phyloP scores from a whole-genome alignment of 1,140 invertebrate species.

The Monochamus saltuarius region DNA sequence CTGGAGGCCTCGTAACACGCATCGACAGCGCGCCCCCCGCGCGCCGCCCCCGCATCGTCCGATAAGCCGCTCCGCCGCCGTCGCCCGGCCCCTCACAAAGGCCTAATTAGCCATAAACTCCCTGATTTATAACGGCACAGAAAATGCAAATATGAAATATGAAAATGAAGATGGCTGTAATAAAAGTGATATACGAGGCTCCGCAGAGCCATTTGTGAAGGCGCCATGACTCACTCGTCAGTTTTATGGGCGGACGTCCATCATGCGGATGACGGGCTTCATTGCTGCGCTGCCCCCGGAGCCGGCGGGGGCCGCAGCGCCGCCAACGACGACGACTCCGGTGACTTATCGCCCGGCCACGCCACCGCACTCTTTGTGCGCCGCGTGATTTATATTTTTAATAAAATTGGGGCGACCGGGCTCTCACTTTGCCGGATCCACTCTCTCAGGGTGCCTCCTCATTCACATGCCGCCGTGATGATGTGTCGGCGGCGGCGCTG shows the following conservation, averaged over 20 bases:
- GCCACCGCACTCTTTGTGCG: slow-evolving; percentile 40
- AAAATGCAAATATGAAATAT: slow-evolving; percentile 79
- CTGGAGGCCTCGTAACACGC: slow-evolving; percentile 27
- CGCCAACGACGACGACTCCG: slow-evolving; percentile 23
- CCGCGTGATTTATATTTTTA: slow-evolving; percentile 41
- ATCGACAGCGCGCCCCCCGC: slow-evolving; percentile 27
- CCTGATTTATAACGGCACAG: slow-evolving; percentile 64
- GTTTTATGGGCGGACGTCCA: slow-evolving; percentile 65
- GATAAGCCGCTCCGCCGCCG: slow-evolving; percentile 51
- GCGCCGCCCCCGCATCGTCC: slow-evolving; percentile 40
- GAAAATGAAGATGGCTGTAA: slow-evolving; percentile 78
- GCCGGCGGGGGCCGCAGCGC: slow-evolving; percentile 26
- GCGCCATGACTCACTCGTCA: slow-evolving; percentile 63
- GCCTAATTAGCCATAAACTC: slow-evolving; percentile 70
- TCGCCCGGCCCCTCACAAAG: slow-evolving; percentile 55
- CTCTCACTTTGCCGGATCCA: background rate
- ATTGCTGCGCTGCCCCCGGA: slow-evolving; percentile 54
- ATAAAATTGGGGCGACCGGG: slow-evolving; percentile 36
- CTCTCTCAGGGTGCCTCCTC: background rate
- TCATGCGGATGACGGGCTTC: slow-evolving; percentile 67
- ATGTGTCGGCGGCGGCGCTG: slow-evolving; percentile 10
- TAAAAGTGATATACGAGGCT: slow-evolving; percentile 77
- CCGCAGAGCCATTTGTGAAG: slow-evolving; percentile 72
- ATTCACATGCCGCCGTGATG: slow-evolving; percentile 2
- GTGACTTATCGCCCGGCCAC: slow-evolving; percentile 37